Conservation (phyloP, 2,113 vertebrate species). For the Anoura caudifer region DNA sequence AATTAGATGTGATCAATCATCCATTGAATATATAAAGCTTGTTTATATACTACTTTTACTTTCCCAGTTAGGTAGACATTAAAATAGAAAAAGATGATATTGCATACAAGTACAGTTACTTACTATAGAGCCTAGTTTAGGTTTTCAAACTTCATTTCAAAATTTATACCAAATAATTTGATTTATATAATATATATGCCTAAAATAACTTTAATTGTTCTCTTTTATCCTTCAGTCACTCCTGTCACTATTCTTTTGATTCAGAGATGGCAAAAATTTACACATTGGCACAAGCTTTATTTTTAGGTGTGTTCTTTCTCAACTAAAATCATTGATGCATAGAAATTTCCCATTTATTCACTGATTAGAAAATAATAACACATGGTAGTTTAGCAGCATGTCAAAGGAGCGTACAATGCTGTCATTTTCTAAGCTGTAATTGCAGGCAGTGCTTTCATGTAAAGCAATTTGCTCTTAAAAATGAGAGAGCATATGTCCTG, state of each 20-base stretch:
- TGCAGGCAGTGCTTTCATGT: slow-evolving; percentile 51
- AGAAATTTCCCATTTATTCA: slow-evolving; percentile 77
- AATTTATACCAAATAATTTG: slow-evolving; percentile 44
- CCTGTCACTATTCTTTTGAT: slow-evolving; percentile 76
- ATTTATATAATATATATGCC: slow-evolving; percentile 44
- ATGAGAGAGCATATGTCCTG: slow-evolving; percentile 33
- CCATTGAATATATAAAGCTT: slow-evolving; percentile 63
- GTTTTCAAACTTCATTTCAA: slow-evolving; percentile 56
- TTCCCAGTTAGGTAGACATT: slow-evolving; percentile 51
- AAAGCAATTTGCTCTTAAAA: slow-evolving; percentile 67
- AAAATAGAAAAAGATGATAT: slow-evolving; percentile 60
- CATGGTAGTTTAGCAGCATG: slow-evolving; percentile 49
- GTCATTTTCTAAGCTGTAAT: slow-evolving; percentile 67
- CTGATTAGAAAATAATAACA: slow-evolving; percentile 79
- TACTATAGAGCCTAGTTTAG: slow-evolving; percentile 49
- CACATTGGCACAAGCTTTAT: slow-evolving; percentile 76
- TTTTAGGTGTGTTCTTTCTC: slow-evolving; percentile 77
- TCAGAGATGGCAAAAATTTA: slow-evolving; percentile 76
- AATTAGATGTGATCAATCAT: slow-evolving; percentile 41
- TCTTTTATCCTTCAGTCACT: slow-evolving; percentile 54
- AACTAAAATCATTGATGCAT: slow-evolving; percentile 70
- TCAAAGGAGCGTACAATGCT: slow-evolving; percentile 65
- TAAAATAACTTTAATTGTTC: slow-evolving; percentile 79
- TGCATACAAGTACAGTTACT: not conserved
- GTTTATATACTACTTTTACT: slow-evolving; percentile 51